These are phyloP conservation scores for Eulemur coronatus DNA, from an alignment of 2,797 vertebrate genomes.

Conservation along the genomic window DNA sequence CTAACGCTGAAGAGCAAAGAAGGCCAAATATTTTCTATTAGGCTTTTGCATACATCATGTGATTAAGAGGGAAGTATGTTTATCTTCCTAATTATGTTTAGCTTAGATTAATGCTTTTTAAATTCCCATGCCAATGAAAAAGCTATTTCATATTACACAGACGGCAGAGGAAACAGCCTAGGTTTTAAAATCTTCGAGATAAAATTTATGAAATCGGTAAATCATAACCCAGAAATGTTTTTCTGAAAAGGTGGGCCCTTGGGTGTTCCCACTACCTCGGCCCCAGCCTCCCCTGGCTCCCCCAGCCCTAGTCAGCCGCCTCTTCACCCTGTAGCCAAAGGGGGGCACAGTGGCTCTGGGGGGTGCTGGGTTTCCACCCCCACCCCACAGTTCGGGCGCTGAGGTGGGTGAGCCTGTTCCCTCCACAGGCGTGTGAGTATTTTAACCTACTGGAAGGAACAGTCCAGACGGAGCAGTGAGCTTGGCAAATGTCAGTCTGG, in stretches of 20 bases:
- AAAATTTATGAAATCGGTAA: neutral
- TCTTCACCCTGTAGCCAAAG: neutral
- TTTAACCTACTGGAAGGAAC: neutral
- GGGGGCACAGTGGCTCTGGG: rapidly evolving
- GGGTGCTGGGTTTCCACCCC: neutral
- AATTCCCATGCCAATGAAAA: neutral
- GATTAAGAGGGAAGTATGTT: slow-evolving; percentile 24
- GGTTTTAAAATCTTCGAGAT: neutral
- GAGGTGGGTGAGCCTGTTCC: neutral
- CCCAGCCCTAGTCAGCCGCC: neutral
- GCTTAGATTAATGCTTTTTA: neutral
- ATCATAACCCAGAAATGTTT: neutral
- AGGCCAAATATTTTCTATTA: slow-evolving; percentile 1
- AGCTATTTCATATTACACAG: neutral
- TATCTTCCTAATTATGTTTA: slow-evolving; percentile 60
- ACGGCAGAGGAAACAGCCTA: neutral
- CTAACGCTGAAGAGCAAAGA: neutral
- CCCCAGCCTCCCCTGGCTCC: rapidly evolving
- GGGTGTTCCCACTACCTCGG: neutral
- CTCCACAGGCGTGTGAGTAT: neutral
- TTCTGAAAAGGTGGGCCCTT: neutral
- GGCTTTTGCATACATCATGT: neutral
- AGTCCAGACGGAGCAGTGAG: no score
- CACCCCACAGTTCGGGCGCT: neutral
- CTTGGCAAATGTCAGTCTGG: neutral